Conservation (phyloP, 2,113 vertebrate species). For the Solenodon paradoxus region DNA sequence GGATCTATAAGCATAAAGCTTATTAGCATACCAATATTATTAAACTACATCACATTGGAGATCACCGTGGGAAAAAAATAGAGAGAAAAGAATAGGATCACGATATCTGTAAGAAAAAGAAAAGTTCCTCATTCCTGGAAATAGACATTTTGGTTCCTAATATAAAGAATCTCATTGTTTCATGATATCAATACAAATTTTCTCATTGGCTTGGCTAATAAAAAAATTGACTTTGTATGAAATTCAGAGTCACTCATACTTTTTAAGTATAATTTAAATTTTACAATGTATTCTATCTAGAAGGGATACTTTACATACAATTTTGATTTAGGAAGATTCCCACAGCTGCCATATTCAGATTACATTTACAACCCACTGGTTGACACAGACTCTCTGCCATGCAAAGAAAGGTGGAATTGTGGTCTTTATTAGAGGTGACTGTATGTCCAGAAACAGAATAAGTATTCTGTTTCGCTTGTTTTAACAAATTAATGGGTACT, state of each 20-base stretch:
- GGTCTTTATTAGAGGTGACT: neutral
- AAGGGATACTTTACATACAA: neutral
- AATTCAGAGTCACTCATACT: neutral
- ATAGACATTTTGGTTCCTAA: neutral
- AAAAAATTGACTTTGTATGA: neutral
- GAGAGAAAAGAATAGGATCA: neutral
- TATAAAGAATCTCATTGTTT: neutral
- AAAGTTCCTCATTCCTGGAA: neutral
- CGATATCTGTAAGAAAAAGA: neutral
- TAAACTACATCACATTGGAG: neutral
- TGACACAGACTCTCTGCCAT: too few species aligned
- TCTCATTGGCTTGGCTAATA: neutral
- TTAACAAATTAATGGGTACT: neutral
- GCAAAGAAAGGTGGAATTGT: neutral
- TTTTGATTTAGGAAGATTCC: neutral
- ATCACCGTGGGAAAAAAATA: neutral
- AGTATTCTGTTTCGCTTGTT: neutral
- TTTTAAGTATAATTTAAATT: neutral
- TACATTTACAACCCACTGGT: neutral
- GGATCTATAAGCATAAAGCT: neutral
- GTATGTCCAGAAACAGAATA: neutral
- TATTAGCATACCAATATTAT: neutral
- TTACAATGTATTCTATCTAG: neutral
- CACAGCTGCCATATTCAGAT: neutral
- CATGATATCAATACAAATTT: neutral